A percentile compares a stretch with the other conserved stretches of the same genome.
Conservation (phyloP, 2,888 invertebrate genomes). For the Gymnosoma rotundatum region DNA sequence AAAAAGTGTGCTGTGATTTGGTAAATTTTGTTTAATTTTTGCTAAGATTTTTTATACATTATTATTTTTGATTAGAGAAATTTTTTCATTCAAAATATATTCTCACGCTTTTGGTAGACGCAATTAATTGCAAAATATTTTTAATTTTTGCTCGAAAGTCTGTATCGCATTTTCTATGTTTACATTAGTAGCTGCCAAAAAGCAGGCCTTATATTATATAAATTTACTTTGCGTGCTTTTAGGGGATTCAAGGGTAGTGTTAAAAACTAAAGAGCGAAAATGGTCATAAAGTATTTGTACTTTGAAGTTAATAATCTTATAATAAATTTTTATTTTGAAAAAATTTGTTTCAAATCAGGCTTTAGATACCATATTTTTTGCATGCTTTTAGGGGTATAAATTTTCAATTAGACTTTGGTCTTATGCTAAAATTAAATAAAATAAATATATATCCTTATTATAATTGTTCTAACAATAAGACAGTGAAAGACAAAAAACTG, state of each 20-base stretch:
- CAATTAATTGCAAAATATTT: slow-evolving; percentile 1
- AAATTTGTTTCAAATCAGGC: no score
- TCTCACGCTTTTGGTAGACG: neutral
- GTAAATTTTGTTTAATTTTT: neutral
- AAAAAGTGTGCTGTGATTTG: slow-evolving; percentile 35
- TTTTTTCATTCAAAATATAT: neutral
- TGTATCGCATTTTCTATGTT: neutral
- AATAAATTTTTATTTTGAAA: no score
- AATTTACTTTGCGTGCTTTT: neutral
- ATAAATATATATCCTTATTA: no score
- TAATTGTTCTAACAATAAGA: no score
- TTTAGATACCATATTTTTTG: no score
- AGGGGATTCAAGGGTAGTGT: neutral
- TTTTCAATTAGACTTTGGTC: no score
- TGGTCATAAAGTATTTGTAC: neutral
- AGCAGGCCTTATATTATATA: neutral
- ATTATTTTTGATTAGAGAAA: slow-evolving; percentile 3
- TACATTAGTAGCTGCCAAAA: neutral
- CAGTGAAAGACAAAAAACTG: no score
- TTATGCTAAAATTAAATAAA: no score
- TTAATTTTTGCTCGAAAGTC: neutral
- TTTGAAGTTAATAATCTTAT: no score
- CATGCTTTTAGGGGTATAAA: no score
- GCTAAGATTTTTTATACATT: slow-evolving; percentile 19
- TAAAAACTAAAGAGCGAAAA: neutral